Base-by-base conservation (phyloP, 2,888 invertebrate species). In the Pemphredon lugubris region DNA sequence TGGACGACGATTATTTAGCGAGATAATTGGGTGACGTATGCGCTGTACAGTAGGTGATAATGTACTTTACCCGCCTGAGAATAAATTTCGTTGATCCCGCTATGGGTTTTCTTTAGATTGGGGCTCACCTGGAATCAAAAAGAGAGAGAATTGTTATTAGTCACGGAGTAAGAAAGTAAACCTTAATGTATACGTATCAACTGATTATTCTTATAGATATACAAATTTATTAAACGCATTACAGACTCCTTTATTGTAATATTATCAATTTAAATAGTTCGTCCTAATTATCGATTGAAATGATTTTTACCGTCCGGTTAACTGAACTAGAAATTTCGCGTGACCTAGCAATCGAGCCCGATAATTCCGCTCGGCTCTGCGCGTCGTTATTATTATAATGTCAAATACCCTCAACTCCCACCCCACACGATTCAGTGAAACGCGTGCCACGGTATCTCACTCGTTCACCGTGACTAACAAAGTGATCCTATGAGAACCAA, bases 121-220 rank as follows among this genome's bases (percentile, higher is more conserved):
- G 57, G 55, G 79, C 79, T 79, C 76, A 79, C 79, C 79, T 79
- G 47, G 44, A 79, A 79, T 16, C 47, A 64, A 7, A 65, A 51
- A 45, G 54, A 21, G 16, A 59, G 65, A 13, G 26, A 16, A 7
- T 5, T 11, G 1, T 40, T 40, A 40, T 4, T 1, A n/a, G 4
- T 2, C 3, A 7, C 7, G 1, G 0, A 37, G n/a, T 37, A 13
- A 11, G n/a, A 37, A 37, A 13, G 4, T 37, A 4, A 9, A 30
- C n/a, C n/a, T n/a, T n/a, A n/a, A n/a, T n/a, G n/a, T n/a, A n/a
- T n/a, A n/a, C n/a, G n/a, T n/a, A n/a, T n/a, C n/a, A n/a, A n/a
- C n/a, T n/a, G n/a, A n/a, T n/a, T n/a, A n/a, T n/a, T n/a, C n/a
- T n/a, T n/a, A n/a, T n/a, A n/a, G n/a, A n/a, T n/a, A n/a, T n/a